Evolutionary conservation across 2,113 vertebrate species (phyloP).

Genomic region (Ictidomys tridecemlineatus): DNA sequence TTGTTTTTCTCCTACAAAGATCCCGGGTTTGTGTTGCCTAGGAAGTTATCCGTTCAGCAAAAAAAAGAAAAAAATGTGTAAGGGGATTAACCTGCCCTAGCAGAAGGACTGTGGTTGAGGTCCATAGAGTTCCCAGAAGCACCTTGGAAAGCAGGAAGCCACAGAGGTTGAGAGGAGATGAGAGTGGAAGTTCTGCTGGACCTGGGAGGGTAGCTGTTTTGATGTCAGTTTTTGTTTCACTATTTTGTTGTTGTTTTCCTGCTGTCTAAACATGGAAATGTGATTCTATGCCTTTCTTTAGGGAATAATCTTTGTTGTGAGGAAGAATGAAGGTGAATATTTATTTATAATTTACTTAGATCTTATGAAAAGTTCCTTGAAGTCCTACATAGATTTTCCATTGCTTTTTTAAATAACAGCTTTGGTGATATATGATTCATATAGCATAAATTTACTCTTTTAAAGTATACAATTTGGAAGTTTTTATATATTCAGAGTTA

Average conservation of each 20-base stretch:
- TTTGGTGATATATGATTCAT: constrained; percentile 1
- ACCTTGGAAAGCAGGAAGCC: constrained; percentile 30
- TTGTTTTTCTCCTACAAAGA: background rate
- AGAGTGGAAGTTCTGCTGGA: background rate
- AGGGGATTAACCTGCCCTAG: constrained; percentile 43
- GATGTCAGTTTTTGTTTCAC: background rate
- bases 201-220: background rate
- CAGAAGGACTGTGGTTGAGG: background rate
- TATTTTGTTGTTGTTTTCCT: background rate
- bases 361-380: constrained; percentile 31
- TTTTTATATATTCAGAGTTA: constrained; percentile 2
- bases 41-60: constrained; percentile 69
- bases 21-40: background rate
- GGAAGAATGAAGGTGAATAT: background rate
- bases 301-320: background rate
- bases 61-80: background rate
- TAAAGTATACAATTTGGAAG: background rate
- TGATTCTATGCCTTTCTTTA: background rate
- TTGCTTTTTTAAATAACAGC: background rate
- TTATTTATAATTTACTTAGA: constrained; percentile 50
- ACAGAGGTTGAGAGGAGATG: background rate
- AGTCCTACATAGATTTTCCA: background rate
- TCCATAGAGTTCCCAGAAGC: background rate
- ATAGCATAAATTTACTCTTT: background rate
- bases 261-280: background rate